Percentiles rank a stretch among this genome's conserved stretches.
Conservation (phyloP, 2,888 invertebrate species). For the Cryptosula pallasiana region DNA sequence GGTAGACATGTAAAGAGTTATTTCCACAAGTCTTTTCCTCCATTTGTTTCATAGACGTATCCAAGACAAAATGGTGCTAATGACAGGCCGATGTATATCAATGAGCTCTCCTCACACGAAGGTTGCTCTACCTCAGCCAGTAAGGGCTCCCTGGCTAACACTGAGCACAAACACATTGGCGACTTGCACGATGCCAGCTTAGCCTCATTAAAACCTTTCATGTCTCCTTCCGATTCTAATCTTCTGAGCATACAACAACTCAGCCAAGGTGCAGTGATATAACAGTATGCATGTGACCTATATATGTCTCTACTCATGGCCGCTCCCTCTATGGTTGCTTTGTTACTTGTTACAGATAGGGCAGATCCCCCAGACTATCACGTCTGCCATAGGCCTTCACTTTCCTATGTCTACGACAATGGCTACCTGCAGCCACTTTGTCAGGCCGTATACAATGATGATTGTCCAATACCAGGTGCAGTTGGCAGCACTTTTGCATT, state of each 20-base stretch:
- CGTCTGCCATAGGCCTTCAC: neutral
- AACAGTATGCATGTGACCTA: too few species aligned
- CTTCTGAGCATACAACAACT: neutral
- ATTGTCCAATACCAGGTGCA: neutral
- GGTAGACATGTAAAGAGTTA: neutral
- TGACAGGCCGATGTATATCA: neutral
- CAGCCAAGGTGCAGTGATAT: neutral
- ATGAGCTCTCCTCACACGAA: neutral
- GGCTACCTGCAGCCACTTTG: neutral
- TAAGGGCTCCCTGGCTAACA: neutral
- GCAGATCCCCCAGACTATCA: neutral
- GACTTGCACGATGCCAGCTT: neutral
- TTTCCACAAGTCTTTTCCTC: too few species aligned
- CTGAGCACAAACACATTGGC: neutral
- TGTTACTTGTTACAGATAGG: neutral
- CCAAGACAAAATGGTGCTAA: neutral
- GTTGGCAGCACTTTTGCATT: too few species aligned
- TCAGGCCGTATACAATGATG: neutral
- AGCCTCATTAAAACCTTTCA: constrained; percentile 1
- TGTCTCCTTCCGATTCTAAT: neutral
- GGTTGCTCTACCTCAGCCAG: neutral
- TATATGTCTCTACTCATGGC: too few species aligned
- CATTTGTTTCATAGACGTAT: neutral
- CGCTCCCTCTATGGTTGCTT: too few species aligned
- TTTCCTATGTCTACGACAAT: neutral